Evolutionary conservation across 2,797 vertebrate species (phyloP), one percentile per base, ranked within the genome.

Genomic region (Enteromius argenteus): DNA sequence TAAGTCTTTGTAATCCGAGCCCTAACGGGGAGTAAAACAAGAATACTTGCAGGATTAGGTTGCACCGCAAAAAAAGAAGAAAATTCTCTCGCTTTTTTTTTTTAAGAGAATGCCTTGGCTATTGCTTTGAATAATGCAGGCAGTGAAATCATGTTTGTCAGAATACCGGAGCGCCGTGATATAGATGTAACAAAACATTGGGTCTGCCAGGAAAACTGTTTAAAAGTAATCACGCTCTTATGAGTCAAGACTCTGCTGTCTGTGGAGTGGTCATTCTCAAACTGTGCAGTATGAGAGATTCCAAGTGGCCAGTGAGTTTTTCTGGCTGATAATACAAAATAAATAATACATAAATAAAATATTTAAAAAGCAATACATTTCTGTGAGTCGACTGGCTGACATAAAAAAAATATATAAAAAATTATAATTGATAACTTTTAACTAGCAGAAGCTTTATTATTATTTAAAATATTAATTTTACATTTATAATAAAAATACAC

Each of bases 11-110:
- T 87, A 82, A 87, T 81, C 58, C 13, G 79, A 87, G 72, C 58
- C 72, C 79, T 80, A 67, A 58, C 32, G 27, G 79, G 62, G 68
- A 85, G 67, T 87, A 82, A 86, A 83, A 81, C 64, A 71, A 84
- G 80, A 84, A 72, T 84, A 84, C 80, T 27, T 74, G 58, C 15
- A 51, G 86, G 62, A 87, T 89, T 84, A 64, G 14, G 68, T 87
- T 87, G 82, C 86, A 62, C 76, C 69, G 15, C 80, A 84, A 67
- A 49, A 75, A 83, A 75, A 77, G 71, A 66, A 79, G 77, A 72
- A 80, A 79, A 84, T 83, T 74, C 76, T 83, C 76, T 51, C 44
- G 73, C 56, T 66, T 84, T 88, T 86, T 81, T 62, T 27, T 75
- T 75, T 51, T 19, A 58, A 19, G 51, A 67, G 35, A 82, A 77